Conservation (phyloP, 2,888 invertebrate genomes). For the Leucophora obtusa region DNA sequence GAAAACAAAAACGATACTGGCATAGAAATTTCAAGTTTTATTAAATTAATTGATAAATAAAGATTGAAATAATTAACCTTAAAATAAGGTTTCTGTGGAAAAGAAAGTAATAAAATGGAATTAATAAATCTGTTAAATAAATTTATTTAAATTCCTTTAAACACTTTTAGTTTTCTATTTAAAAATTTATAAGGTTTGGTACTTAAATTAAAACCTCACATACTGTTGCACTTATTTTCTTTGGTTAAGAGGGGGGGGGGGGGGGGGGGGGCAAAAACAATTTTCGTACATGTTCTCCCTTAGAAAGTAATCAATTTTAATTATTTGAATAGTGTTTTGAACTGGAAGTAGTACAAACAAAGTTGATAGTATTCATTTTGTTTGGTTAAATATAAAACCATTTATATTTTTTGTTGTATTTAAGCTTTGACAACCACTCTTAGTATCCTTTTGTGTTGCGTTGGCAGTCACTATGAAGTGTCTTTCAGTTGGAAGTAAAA, state of each 20-base stretch:
- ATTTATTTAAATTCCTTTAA: background rate
- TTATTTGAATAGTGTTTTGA: conserved; percentile 23
- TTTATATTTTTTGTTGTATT: conserved; percentile 1
- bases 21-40: background rate
- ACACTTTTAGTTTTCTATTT: background rate
- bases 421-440: background rate
- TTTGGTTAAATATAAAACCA: conserved; percentile 1
- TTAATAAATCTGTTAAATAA: background rate
- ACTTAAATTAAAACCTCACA: background rate
- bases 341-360: background rate
- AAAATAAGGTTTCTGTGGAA: background rate
- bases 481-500: background rate
- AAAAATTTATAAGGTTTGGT: background rate
- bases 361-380: background rate
- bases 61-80: background rate
- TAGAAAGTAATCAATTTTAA: conserved; percentile 58
- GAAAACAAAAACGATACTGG: background rate
- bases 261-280: background rate
- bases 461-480: background rate
- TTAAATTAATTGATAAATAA: background rate
- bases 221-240: background rate
- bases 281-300: conserved; percentile 37
- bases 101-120: background rate
- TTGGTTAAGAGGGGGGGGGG: no score
- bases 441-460: background rate